phyloP scores from a whole-genome alignment of 2,888 invertebrate genomes.

The Cremastinae sp. region DNA sequence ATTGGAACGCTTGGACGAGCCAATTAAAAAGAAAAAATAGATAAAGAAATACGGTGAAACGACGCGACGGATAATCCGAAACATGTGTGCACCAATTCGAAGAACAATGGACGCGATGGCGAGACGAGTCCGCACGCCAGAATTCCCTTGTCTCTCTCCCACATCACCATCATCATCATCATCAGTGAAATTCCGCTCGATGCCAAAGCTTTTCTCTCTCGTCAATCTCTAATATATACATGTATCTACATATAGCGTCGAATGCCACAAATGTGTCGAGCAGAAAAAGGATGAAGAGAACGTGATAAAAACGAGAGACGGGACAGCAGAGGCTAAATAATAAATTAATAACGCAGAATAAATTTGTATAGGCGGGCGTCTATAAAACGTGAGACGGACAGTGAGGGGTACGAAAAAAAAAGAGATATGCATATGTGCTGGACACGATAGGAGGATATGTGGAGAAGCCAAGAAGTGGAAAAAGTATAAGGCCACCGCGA shows the following conservation, averaged over 20 bases:
- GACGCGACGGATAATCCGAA: slow-evolving; percentile 55
- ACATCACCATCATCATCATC: too few relatives aligned
- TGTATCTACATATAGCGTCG: slow-evolving; percentile 30
- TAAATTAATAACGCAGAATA: slow-evolving; percentile 56
- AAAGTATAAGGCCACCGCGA: slow-evolving; percentile 60
- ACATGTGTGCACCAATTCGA: slow-evolving; percentile 51
- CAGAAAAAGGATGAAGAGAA: background rate
- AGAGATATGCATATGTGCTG: slow-evolving; percentile 15
- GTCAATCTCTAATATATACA: slow-evolving; percentile 49
- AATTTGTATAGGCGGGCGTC: slow-evolving; percentile 44
- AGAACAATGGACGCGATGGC: slow-evolving; percentile 53
- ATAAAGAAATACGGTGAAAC: background rate
- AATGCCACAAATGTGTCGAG: slow-evolving; percentile 49
- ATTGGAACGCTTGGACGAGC: slow-evolving; percentile 48
- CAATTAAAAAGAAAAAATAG: slow-evolving; percentile 6
- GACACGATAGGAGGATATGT: slow-evolving; percentile 40
- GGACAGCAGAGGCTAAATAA: slow-evolving; percentile 48
- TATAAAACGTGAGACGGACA: slow-evolving; percentile 18
- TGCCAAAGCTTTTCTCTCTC: slow-evolving; percentile 22
- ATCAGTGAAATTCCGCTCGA: slow-evolving; percentile 6
- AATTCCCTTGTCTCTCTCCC: slow-evolving; percentile 24
- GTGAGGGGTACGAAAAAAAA: slow-evolving; percentile 11
- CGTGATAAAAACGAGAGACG: background rate
- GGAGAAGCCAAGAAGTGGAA: slow-evolving; percentile 48
- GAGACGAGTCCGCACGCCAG: slow-evolving; percentile 8